phyloP scores from a whole-genome alignment of 2,797 vertebrate genomes.

The Scleropages formosus region DNA sequence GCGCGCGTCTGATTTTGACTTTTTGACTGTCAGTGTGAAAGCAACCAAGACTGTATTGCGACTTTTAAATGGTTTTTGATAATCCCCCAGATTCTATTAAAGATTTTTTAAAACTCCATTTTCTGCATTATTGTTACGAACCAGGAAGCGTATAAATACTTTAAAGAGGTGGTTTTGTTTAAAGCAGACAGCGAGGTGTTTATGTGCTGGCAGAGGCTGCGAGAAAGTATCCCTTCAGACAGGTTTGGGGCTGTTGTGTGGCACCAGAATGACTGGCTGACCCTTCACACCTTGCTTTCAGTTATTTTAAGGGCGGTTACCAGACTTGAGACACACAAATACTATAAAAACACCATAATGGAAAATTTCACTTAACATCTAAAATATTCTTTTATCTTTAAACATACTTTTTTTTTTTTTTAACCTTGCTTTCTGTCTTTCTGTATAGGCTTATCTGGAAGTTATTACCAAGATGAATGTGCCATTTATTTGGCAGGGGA shows the following conservation, averaged over 20 bases:
- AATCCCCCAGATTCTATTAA: too few species aligned
- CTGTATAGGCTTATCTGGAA: neutral
- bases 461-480: conserved; percentile 18
- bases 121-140: too few species aligned
- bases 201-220: too few species aligned
- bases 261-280: neutral
- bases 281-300: neutral
- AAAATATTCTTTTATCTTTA: neutral
- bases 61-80: too few species aligned
- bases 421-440: neutral
- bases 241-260: neutral
- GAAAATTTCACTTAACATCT: neutral
- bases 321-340: neutral
- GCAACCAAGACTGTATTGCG: too few species aligned
- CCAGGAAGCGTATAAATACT: too few species aligned
- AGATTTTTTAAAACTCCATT: too few species aligned
- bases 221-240: too few species aligned
- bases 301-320: neutral
- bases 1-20: too few species aligned
- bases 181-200: too few species aligned
- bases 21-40: neutral
- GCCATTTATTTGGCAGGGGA: neutral
- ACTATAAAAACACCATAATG: neutral
- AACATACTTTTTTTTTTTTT: neutral
- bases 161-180: too few species aligned